These are phyloP conservation scores for Lissocephala sabroskyi DNA, from an alignment of 2,888 invertebrate species.

Conservation along the genomic window DNA sequence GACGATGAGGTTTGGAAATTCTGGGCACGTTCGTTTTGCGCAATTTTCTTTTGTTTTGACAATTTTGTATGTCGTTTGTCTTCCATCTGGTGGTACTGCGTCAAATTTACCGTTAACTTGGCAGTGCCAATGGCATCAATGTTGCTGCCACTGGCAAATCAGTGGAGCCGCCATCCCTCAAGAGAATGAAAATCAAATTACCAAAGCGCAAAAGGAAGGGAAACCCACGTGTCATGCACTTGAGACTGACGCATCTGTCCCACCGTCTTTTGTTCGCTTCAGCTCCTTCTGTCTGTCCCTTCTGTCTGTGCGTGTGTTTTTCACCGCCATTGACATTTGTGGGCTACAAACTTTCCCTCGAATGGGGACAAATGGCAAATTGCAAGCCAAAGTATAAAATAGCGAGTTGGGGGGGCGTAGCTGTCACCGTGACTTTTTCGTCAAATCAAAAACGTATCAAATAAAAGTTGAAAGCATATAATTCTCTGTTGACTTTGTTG, in stretches of 20 bases:
- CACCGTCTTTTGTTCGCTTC: background rate
- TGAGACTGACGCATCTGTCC: slow-evolving; percentile 40
- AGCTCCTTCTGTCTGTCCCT: background rate
- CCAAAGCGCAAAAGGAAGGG: slow-evolving; percentile 11
- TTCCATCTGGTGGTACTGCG: slow-evolving; percentile 14
- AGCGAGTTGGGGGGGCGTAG: no score
- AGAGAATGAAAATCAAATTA: slow-evolving; percentile 56
- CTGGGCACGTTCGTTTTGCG: slow-evolving; percentile 46
- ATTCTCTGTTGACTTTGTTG: slow-evolving; percentile 7
- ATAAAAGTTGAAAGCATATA: slow-evolving; percentile 18
- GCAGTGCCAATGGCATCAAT: background rate
- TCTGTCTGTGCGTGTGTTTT: no score
- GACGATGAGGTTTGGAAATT: slow-evolving; percentile 31
- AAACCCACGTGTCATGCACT: slow-evolving; percentile 59
- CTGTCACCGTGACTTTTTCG: background rate
- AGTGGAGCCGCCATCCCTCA: slow-evolving; percentile 4
- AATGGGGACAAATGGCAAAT: background rate
- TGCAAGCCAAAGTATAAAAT: no score
- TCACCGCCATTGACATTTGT: slow-evolving; percentile 10
- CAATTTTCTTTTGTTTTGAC: slow-evolving; percentile 21
- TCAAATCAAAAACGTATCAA: slow-evolving; percentile 53
- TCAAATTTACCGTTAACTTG: slow-evolving; percentile 59
- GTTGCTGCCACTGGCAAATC: background rate
- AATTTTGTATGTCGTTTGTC: slow-evolving; percentile 7
- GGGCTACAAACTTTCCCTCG: no score